phyloP scores from a whole-genome alignment of 2,888 invertebrate genomes.

The Cabera pusaria region DNA sequence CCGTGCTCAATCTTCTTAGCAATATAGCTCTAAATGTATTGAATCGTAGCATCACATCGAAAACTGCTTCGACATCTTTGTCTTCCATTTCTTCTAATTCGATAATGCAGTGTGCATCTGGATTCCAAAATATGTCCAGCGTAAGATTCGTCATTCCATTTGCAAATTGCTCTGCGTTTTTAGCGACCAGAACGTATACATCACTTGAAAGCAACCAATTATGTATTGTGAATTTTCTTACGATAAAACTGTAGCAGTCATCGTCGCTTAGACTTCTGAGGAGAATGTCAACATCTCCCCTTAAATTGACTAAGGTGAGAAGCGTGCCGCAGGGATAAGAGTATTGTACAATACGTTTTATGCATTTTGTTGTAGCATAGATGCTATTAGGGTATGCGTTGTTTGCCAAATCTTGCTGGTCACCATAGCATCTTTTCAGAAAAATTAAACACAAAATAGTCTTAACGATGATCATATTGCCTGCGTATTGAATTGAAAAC shows the following conservation, averaged over 20 bases:
- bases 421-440: background rate
- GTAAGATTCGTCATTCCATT: conserved; percentile 37
- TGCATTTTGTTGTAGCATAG: too few relatives aligned
- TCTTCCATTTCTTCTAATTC: conserved; percentile 31
- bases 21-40: conserved; percentile 48
- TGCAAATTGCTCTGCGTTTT: conserved; percentile 36
- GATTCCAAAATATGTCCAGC: conserved; percentile 53
- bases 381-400: background rate
- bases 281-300: conserved; percentile 29
- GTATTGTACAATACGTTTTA: conserved; percentile 36
- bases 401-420: background rate
- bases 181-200: conserved; percentile 45
- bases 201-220: conserved; percentile 40
- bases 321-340: conserved; percentile 39
- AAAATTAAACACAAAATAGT: conserved; percentile 1
- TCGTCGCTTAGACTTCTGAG: conserved; percentile 31
- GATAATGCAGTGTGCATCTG: conserved; percentile 49
- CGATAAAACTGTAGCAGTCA: conserved; percentile 40
- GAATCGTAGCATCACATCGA: conserved; percentile 38
- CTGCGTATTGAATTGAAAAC: background rate
- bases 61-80: conserved; percentile 34
- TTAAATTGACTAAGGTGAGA: conserved; percentile 38
- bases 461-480: conserved; percentile 5
- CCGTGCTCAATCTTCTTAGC: conserved; percentile 29
- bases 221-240: conserved; percentile 35